These are phyloP conservation scores for Thinocorus orbignyianus DNA, from an alignment of 2,113 vertebrate genomes.

Conservation along the genomic window DNA sequence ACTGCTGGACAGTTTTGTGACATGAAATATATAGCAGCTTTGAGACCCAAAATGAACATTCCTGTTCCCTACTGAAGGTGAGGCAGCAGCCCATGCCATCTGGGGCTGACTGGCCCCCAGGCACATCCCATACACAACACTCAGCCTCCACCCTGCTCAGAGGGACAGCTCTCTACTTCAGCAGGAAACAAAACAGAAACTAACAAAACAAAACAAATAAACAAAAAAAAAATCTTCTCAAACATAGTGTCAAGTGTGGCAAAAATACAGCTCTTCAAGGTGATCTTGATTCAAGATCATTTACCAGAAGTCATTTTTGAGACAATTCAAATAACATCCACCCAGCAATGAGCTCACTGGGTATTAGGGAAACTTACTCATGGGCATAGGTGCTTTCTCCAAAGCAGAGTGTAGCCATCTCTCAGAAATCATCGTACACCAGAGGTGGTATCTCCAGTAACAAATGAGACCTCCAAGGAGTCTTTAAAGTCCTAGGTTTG, in stretches of 20 bases:
- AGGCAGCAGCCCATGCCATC: background rate
- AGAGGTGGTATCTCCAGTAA: background rate
- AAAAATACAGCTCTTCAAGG: background rate
- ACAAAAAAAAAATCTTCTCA: background rate
- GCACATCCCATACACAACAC: background rate
- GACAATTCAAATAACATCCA: background rate
- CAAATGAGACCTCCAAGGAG: background rate
- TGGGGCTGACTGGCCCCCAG: fast-evolving
- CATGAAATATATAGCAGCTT: background rate
- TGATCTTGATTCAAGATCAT: background rate
- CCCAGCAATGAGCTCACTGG: background rate
- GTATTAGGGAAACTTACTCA: background rate
- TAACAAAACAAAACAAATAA: no score
- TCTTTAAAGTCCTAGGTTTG: background rate
- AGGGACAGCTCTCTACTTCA: background rate
- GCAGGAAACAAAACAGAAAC: background rate
- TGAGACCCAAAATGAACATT: fast-evolving
- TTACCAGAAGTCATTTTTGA: background rate
- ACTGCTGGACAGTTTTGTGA: background rate
- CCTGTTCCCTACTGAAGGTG: background rate
- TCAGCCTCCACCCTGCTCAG: background rate
- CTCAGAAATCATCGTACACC: background rate
- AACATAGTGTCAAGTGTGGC: background rate
- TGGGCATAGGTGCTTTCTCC: background rate
- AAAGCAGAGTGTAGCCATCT: background rate